Conservation (phyloP, 23 tunicate species). For the Styela clava region DNA sequence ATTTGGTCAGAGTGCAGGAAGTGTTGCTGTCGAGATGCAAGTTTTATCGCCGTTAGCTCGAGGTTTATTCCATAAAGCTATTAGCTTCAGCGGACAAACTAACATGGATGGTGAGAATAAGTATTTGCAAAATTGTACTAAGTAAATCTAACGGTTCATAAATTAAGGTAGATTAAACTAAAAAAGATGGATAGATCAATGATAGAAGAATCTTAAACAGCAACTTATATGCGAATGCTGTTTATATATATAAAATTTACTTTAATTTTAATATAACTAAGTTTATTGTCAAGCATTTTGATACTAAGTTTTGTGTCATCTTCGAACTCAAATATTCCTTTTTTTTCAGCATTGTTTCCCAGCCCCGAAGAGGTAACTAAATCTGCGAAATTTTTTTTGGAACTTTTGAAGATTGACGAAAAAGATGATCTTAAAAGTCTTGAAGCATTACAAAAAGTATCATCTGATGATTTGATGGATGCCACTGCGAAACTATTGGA, state of each 20-base stretch:
- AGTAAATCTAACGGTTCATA: too few relatives aligned
- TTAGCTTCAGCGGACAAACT: slow-evolving; percentile 39
- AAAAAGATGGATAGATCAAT: too few relatives aligned
- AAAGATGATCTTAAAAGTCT: neutral
- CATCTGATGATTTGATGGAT: slow-evolving; percentile 17
- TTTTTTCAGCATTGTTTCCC: slow-evolving; percentile 18
- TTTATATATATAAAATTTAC: neutral
- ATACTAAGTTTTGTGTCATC: too few relatives aligned
- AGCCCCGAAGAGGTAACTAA: slow-evolving; percentile 4
- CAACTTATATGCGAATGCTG: too few relatives aligned
- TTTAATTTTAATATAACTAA: too few relatives aligned
- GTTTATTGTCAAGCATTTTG: too few relatives aligned
- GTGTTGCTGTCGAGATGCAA: slow-evolving; percentile 29
- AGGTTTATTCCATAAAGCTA: slow-evolving; percentile 45
- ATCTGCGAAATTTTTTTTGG: slow-evolving; percentile 16
- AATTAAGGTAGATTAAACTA: too few relatives aligned
- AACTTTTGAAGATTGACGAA: slow-evolving; percentile 23
- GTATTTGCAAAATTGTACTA: too few relatives aligned
- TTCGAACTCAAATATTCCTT: too few relatives aligned
- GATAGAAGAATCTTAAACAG: too few relatives aligned
- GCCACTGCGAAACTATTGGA: neutral
- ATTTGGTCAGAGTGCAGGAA: slow-evolving; percentile 58
- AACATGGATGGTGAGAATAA: neutral
- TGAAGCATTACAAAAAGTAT: slow-evolving; percentile 20
- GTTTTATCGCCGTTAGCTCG: slow-evolving; percentile 37